A percentile compares a stretch with the other conserved stretches of the same genome.
These are phyloP conservation scores for Netelia virgata DNA, from an alignment of 2,888 invertebrate species.

Conservation along the genomic window DNA sequence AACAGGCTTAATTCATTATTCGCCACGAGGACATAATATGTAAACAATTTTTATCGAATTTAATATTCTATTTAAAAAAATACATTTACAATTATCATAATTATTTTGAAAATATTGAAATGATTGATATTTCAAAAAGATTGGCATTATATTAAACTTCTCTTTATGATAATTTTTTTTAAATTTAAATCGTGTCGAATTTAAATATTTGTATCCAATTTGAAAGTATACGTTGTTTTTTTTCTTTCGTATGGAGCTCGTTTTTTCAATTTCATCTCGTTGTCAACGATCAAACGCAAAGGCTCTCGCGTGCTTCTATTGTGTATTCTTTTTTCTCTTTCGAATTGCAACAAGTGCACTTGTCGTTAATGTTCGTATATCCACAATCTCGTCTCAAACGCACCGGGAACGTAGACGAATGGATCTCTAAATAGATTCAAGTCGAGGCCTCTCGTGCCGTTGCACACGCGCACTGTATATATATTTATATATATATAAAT, in stretches of 20 bases:
- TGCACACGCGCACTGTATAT: conserved; percentile 27
- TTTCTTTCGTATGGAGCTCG: too few relatives aligned
- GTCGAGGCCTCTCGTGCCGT: conserved; percentile 64
- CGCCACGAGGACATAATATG: too few relatives aligned
- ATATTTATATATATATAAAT: neutral
- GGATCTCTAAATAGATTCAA: conserved; percentile 66
- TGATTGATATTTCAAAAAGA: too few relatives aligned
- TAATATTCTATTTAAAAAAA: too few relatives aligned
- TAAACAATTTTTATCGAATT: neutral
- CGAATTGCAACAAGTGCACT: conserved; percentile 24
- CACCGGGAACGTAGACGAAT: conserved; percentile 44
- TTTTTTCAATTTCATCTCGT: neutral
- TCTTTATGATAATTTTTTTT: too few relatives aligned
- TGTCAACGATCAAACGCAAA: neutral
- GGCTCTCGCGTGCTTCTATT: neutral
- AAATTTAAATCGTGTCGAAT: too few relatives aligned
- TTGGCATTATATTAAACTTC: too few relatives aligned
- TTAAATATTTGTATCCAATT: too few relatives aligned
- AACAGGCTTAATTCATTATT: too few relatives aligned
- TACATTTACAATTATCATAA: too few relatives aligned
- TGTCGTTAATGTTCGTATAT: conserved; percentile 35
- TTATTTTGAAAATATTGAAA: too few relatives aligned
- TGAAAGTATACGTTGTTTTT: too few relatives aligned
- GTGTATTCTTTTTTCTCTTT: conserved; percentile 17
- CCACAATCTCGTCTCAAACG: conserved; percentile 51